Percentiles rank a stretch among this genome's conserved stretches.
phyloP scores from a whole-genome alignment of 2,888 invertebrate genomes.

The Hirtodrosophila confusa region DNA sequence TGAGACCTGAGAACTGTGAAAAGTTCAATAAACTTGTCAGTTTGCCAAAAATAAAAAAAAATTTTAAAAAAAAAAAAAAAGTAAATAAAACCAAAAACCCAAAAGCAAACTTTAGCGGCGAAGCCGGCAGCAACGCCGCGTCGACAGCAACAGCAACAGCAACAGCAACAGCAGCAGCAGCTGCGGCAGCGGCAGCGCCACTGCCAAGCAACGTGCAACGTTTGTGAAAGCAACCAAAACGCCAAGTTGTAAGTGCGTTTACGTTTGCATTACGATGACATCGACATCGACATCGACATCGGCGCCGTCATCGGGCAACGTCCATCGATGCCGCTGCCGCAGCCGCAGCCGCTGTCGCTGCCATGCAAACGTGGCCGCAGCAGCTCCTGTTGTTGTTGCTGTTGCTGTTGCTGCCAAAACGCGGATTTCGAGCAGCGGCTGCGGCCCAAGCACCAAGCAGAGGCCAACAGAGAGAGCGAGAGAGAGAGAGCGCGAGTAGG shows the following conservation, averaged over 20 bases:
- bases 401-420: slow-evolving; percentile 28
- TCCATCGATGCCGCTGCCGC: slow-evolving; percentile 31
- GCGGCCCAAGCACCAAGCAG: slow-evolving; percentile 25
- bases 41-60: slow-evolving; percentile 77
- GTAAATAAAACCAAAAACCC: slow-evolving; percentile 47
- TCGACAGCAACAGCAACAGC: slow-evolving; percentile 22
- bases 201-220: slow-evolving; percentile 61
- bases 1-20: slow-evolving; percentile 59
- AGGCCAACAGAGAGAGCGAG: slow-evolving; percentile 22
- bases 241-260: slow-evolving; percentile 63
- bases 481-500: slow-evolving; percentile 1
- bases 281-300: slow-evolving; percentile 41
- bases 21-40: slow-evolving; percentile 81
- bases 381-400: background rate
- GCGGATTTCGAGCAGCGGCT: slow-evolving; percentile 33
- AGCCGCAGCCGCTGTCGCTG: slow-evolving; percentile 8
- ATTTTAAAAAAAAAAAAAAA: slow-evolving; percentile 30
- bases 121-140: slow-evolving; percentile 43
- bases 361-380: slow-evolving; percentile 52
- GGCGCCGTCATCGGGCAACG: slow-evolving; percentile 25
- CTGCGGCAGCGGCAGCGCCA: slow-evolving; percentile 22
- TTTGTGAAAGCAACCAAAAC: slow-evolving; percentile 71
- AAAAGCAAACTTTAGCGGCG: slow-evolving; percentile 50
- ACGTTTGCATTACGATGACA: slow-evolving; percentile 65
- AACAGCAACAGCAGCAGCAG: slow-evolving; percentile 15